Conservation (phyloP, 2,113 vertebrate genomes). For the Isurus oxyrinchus region DNA sequence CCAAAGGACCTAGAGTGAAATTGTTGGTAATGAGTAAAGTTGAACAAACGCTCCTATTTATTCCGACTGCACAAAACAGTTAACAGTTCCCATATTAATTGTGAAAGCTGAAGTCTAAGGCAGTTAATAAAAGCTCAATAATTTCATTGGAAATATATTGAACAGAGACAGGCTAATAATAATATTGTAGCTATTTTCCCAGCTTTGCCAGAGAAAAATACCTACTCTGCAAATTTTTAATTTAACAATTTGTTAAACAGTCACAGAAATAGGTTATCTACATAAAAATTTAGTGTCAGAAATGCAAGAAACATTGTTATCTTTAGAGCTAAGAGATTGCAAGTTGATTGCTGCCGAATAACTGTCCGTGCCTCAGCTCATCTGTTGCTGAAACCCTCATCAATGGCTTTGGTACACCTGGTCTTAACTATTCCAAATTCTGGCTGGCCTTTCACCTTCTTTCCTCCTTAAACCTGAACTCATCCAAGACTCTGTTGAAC, state of each 20-base stretch:
- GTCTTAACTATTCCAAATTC: not conserved
- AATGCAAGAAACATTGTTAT: not conserved
- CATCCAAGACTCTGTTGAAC: not conserved
- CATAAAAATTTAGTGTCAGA: not conserved
- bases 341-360: not conserved
- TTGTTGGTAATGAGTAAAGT: not conserved
- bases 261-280: not conserved
- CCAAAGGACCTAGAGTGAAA: not conserved
- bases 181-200: not conserved
- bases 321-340: not conserved
- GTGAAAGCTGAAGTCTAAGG: not conserved
- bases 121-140: not conserved
- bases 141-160: not conserved
- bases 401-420: not conserved
- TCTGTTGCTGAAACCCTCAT: not conserved
- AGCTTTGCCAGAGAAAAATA: not conserved
- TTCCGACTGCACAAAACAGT: not conserved
- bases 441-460: not conserved
- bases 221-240: not conserved
- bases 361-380: not conserved
- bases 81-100: not conserved
- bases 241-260: not conserved
- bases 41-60: not conserved
- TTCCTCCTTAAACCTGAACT: not conserved
- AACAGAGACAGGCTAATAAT: not conserved